Evolutionary conservation across 2,113 vertebrate genomes (phyloP), one percentile per base, ranked within the genome.

Genomic region (Cranoglanis bouderius): DNA sequence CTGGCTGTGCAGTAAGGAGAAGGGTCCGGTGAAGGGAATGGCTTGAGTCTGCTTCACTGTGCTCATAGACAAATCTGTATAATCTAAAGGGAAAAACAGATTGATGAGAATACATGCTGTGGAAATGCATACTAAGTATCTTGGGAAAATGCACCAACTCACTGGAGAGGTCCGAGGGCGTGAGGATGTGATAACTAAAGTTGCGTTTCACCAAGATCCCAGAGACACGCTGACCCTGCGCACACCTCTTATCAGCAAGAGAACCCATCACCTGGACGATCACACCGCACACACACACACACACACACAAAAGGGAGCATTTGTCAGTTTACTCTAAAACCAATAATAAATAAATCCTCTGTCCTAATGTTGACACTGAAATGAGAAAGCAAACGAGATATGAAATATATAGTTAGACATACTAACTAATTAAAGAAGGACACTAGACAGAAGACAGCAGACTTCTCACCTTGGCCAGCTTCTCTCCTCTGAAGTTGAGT

Each of bases 181-280:
- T 96, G 92, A 99, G 97, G 88, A 99, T 99, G 92, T 99, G 98
- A 91, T 99, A 99, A 93, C 97, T 99, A 93, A 99, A 99, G 95
- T 99, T 98, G 85, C 97, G 96, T 87, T 99, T 99, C 89, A 99
- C 97, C 5, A 99, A 96, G 91, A 99, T 99, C 83, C 98, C 98
- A 8, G 98, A 99, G 88, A 99, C 97, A 53, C 97, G 95, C 92
- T 99, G 97, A 86, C 97, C 97, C 93, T 99, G 98, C 74, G 94
- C 92, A 88, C 97, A 97, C 92, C 98, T 98, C 94, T 96, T 98
- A 94, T 99, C 98, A 19, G 98, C 98, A 91, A 99, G 96, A 51
- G 94, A 97, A 40, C 98, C 98, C 98, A 99, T 99, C 80, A 99
- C 98, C 98, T 98, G 2, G 26, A 43, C 1, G 14, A 86, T 59